A percentile compares a stretch with the other conserved stretches of the same genome.
Evolutionary conservation across 53 echinoderm and acorn worm species (phyloP).

Genomic region (Henricia sp.): DNA sequence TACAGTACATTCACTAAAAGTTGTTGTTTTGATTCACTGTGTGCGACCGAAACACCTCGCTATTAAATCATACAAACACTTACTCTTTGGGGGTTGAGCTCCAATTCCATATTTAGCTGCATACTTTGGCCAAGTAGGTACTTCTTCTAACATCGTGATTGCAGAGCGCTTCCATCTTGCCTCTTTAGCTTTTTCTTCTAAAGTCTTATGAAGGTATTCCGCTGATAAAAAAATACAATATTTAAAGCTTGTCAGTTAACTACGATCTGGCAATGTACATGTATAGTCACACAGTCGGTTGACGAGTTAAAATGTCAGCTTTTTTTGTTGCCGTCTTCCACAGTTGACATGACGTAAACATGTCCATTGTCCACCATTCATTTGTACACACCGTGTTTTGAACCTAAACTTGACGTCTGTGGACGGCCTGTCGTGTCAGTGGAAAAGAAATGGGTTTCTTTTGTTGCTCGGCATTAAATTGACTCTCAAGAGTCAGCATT

Average conservation of each 20-base stretch:
- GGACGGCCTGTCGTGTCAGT: too few species aligned
- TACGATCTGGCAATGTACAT: too few species aligned
- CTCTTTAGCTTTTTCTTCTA: conserved; percentile 77
- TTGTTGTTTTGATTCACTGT: too few species aligned
- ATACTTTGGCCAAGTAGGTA: conserved; percentile 79
- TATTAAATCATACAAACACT: background rate
- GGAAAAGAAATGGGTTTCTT: too few species aligned
- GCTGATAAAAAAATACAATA: conserved; percentile 21
- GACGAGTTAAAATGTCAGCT: background rate
- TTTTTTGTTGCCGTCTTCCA: background rate
- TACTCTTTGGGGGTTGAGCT: conserved; percentile 62
- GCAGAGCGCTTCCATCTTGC: conserved; percentile 64
- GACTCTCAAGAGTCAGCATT: too few species aligned
- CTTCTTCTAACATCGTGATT: conserved; percentile 51
- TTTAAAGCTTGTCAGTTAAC: background rate
- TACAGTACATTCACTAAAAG: too few species aligned
- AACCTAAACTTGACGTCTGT: too few species aligned
- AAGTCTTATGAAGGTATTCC: conserved; percentile 65
- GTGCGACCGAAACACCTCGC: too few species aligned
- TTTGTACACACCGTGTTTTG: too few species aligned
- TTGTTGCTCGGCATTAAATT: too few species aligned
- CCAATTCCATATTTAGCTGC: conserved; percentile 63
- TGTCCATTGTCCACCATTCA: too few species aligned
- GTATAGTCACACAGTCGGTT: background rate
- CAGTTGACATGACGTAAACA: too few species aligned